phyloP scores from a whole-genome alignment of 2,113 vertebrate species.

The Thunnus thynnus region DNA sequence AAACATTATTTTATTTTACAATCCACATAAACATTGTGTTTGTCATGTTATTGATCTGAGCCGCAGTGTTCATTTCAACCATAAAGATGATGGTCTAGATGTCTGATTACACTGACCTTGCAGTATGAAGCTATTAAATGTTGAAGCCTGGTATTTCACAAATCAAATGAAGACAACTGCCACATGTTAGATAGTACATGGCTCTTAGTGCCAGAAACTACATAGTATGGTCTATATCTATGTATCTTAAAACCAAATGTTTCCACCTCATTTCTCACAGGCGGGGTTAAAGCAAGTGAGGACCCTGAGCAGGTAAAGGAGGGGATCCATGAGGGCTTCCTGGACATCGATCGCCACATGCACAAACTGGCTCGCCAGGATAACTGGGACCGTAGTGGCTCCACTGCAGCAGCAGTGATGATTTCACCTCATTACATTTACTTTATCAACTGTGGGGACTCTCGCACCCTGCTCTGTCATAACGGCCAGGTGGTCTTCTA shows the following conservation, averaged over 20 bases:
- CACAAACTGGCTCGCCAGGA: constrained; percentile 78
- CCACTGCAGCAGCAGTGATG: constrained; percentile 83
- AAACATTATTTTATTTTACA: too few species aligned
- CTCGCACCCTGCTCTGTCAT: constrained; percentile 86
- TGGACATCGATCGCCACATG: constrained; percentile 85
- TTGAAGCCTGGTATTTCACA: neutral
- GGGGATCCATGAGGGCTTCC: constrained; percentile 82
- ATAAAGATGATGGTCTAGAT: neutral
- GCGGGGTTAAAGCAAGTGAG: constrained; percentile 73
- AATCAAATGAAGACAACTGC: neutral
- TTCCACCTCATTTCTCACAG: constrained; percentile 52
- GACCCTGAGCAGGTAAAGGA: constrained; percentile 82
- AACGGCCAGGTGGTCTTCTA: constrained; percentile 83
- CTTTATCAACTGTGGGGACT: constrained; percentile 89
- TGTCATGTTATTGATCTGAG: too few species aligned
- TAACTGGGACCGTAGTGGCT: constrained; percentile 85
- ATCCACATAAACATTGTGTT: too few species aligned
- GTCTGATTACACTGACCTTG: neutral
- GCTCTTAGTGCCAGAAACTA: neutral
- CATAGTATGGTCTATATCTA: neutral
- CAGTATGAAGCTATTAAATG: neutral
- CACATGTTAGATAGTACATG: neutral
- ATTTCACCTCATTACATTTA: constrained; percentile 85
- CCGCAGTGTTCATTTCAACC: neutral
- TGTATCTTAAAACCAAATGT: neutral